These are phyloP conservation scores for Chaitophorus viminalis DNA, from an alignment of 2,888 invertebrate species.

Conservation along the genomic window DNA sequence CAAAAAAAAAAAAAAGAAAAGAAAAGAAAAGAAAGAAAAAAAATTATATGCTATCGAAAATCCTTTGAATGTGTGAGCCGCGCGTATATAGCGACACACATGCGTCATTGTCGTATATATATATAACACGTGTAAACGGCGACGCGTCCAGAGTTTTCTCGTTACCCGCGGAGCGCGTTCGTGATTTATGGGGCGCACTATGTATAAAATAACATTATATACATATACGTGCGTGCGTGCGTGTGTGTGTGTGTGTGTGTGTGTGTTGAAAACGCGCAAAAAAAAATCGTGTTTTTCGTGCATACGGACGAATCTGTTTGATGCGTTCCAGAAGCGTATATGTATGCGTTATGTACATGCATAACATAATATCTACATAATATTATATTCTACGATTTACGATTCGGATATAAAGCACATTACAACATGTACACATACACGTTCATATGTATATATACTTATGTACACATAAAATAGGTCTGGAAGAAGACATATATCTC, in stretches of 20 bases:
- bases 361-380: background rate
- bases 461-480: background rate
- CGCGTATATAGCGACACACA: background rate
- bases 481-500: background rate
- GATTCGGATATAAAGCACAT: background rate
- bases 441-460: no score
- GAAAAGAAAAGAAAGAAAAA: background rate
- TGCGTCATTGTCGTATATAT: background rate
- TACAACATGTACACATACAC: background rate
- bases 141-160: constrained; percentile 31
- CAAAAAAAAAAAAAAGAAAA: background rate
- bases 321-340: constrained; percentile 31
- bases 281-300: constrained; percentile 22
- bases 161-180: background rate
- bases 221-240: background rate
- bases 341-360: no score
- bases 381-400: background rate
- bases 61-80: constrained; percentile 16
- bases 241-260: background rate
- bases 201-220: background rate
- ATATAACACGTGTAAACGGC: constrained; percentile 43
- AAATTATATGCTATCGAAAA: constrained; percentile 18
- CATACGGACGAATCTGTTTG: constrained; percentile 6
- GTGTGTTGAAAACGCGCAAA: background rate
- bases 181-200: constrained; percentile 32